Evolutionary conservation across 2,113 vertebrate genomes (phyloP).

Genomic region (Oryzias curvinotus): DNA sequence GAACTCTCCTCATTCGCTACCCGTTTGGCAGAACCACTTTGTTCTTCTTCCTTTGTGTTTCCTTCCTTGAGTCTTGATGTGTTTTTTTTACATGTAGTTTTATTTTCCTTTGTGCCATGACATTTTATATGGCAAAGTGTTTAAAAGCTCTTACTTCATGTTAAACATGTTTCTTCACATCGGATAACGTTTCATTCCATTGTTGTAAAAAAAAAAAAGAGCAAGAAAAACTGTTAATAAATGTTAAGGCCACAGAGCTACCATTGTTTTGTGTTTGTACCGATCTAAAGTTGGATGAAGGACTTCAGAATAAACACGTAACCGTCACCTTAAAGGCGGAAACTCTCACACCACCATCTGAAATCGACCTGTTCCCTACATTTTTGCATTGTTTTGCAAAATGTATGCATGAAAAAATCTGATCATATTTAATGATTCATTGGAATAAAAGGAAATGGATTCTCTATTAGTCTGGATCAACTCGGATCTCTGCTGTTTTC

Average conservation of each 20-base stretch:
- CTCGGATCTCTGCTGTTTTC: no score
- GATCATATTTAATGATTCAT: no score
- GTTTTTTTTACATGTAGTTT: constrained; percentile 52
- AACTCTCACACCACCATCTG: no score
- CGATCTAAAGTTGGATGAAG: constrained; percentile 81
- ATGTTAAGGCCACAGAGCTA: constrained; percentile 71
- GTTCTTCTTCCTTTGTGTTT: constrained; percentile 29
- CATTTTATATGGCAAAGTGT: constrained; percentile 29
- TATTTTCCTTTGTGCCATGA: constrained; percentile 47
- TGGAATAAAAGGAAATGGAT: no score
- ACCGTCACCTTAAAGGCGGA: no score
- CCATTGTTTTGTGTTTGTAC: constrained; percentile 83
- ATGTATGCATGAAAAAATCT: no score
- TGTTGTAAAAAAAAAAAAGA: constrained; percentile 79
- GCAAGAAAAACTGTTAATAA: constrained; percentile 62
- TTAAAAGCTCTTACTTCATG: constrained; percentile 52
- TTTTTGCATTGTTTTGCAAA: no score
- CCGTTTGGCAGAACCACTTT: constrained; percentile 27
- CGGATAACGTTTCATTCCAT: constrained; percentile 52
- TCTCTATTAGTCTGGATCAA: no score
- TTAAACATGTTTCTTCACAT: constrained; percentile 63
- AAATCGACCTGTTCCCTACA: no score
- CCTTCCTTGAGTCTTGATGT: constrained; percentile 26
- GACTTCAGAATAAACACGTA: constrained; percentile 56
- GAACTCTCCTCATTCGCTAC: constrained; percentile 25